These are phyloP conservation scores for Tetraodon nigroviridis DNA, from an alignment of 2,113 vertebrate genomes.

Conservation along the genomic window DNA sequence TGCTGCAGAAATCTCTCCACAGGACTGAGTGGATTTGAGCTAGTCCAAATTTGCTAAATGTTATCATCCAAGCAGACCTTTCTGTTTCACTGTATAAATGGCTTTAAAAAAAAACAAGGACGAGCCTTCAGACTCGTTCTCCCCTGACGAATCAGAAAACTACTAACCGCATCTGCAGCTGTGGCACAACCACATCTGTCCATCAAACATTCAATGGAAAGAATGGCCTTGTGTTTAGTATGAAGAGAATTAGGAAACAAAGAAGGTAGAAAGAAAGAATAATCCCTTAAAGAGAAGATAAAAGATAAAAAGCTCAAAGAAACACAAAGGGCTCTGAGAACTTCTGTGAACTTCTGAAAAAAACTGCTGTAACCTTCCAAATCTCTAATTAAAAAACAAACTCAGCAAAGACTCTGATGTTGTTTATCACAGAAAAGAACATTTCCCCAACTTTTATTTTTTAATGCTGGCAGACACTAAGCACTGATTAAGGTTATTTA, in stretches of 20 bases:
- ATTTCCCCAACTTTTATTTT: background rate
- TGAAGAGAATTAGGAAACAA: background rate
- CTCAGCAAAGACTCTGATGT: slow-evolving; percentile 4
- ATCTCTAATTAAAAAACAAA: slow-evolving; percentile 32
- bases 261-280: background rate
- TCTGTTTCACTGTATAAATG: slow-evolving; percentile 13
- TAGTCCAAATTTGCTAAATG: slow-evolving; percentile 20
- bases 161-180: too few relatives aligned
- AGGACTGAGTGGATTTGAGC: slow-evolving; percentile 44
- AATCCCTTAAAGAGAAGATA: background rate
- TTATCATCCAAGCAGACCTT: slow-evolving; percentile 29
- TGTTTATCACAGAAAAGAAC: slow-evolving; percentile 15
- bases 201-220: background rate
- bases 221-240: slow-evolving; percentile 26
- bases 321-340: slow-evolving; percentile 6
- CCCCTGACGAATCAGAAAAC: background rate
- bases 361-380: slow-evolving; percentile 11
- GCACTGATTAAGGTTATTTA: slow-evolving; percentile 3
- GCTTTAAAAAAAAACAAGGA: slow-evolving; percentile 14
- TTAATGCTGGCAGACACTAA: slow-evolving; percentile 2
- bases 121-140: background rate
- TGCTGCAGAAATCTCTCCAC: slow-evolving; percentile 15
- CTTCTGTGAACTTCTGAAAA: slow-evolving; percentile 7
- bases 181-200: too few relatives aligned
- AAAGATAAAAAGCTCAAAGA: slow-evolving; percentile 8